Evolutionary conservation across 1,140 invertebrate genomes (phyloP), one percentile per base, ranked within the genome.

Genomic region (Lamellibrachia luymesi): DNA sequence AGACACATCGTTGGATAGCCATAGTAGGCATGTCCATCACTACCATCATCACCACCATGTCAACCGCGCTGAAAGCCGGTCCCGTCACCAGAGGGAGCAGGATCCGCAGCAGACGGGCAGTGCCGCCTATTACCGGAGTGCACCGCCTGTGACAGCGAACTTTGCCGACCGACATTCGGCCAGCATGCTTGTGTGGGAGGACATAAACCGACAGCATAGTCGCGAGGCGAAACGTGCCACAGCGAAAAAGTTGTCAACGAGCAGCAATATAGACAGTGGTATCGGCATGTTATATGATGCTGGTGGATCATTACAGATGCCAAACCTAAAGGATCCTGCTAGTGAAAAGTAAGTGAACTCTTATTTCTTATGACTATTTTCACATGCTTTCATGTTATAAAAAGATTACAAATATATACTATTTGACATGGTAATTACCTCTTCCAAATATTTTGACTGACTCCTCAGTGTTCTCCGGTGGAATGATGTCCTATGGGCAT

Each of bases 211-310:
- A 17, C 64, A 80, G 25, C 64, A 80, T 22, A 80, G 64, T 80
- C 64, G 64, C 4, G 49, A 92, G 38, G 38, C 90, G 38, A 91
- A 91, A 27, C 90, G 90, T 91, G 38, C 90, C 50, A 51, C 49
- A 10, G 17, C 90, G 90, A 91, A 51, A 91, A 91, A 91, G 25
- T 49, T 49, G 50, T 49, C 94, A 7, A 94, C 94, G 80, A 95
- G 95, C 93, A 96, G 95, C 94, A 95, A 95, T 95, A 97, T 98
- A 10, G 98, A 98, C 96, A 98, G 98, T 96, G 98, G 98, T 90
- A 98, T 98, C 95, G 52, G 94, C 93, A 93, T 95, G 95, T 92
- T 94, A 94, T 51, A 94, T 38, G 49, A 94, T 94, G 52, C 94
- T 38, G 6, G 38, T 90, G 89, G 64, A 80, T 80, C 64, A 22